phyloP scores from a whole-genome alignment of 2,113 vertebrate species.

The Myrmecobius fasciatus region DNA sequence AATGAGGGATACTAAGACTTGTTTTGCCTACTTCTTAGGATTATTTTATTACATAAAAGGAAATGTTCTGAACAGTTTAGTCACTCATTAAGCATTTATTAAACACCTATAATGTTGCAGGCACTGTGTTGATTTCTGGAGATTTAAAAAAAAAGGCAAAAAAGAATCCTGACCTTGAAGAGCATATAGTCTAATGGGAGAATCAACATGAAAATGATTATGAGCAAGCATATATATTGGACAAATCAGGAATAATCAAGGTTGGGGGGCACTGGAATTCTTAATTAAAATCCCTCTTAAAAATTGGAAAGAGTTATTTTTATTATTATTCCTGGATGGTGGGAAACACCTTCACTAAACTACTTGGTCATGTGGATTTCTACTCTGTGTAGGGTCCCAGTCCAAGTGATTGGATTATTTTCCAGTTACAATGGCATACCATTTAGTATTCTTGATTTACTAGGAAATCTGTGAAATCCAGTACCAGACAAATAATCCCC shows the following conservation, averaged over 20 bases:
- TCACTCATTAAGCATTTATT: not conserved
- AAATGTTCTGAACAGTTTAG: not conserved
- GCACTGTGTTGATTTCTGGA: not conserved
- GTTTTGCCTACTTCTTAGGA: not conserved
- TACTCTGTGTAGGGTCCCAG: not conserved
- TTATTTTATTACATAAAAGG: not conserved
- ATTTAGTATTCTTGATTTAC: not conserved
- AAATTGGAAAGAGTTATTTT: not conserved
- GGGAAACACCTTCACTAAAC: not conserved
- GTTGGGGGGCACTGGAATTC: not conserved
- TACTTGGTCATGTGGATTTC: not conserved
- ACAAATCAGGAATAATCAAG: not conserved
- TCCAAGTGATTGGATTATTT: not conserved
- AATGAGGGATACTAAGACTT: not conserved
- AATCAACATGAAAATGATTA: not conserved
- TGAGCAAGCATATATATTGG: not conserved
- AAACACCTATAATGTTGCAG: not conserved
- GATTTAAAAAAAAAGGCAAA: not conserved
- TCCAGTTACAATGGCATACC: not conserved
- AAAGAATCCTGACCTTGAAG: not conserved
- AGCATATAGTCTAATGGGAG: not conserved
- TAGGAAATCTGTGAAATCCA: not conserved
- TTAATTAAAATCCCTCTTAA: not conserved
- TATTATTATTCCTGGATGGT: not conserved
- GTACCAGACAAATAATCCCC: not conserved